phyloP scores from a whole-genome alignment of 2,888 invertebrate genomes.

The Saturnia pavonia region DNA sequence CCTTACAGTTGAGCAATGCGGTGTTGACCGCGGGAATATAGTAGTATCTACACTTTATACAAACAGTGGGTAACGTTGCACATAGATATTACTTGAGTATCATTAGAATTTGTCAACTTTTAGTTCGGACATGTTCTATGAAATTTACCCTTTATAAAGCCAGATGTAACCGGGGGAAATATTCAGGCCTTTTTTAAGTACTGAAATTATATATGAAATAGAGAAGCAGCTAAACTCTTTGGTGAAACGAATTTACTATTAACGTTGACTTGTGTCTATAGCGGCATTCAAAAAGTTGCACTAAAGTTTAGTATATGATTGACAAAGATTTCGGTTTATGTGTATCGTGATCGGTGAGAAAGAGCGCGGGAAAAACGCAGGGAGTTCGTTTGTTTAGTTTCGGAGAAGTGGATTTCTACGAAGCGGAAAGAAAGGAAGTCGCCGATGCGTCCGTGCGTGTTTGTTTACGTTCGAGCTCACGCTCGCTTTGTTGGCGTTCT shows the following conservation, averaged over 20 bases:
- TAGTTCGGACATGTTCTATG: background rate
- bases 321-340: background rate
- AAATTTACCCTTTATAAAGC: background rate
- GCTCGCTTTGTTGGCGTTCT: conserved; percentile 12
- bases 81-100: conserved; percentile 27
- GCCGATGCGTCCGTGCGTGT: conserved; percentile 46
- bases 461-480: conserved; percentile 48
- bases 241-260: background rate
- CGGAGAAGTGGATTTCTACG: conserved; percentile 54
- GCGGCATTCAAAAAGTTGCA: background rate
- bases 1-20: conserved; percentile 50
- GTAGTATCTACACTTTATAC: conserved; percentile 36
- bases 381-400: conserved; percentile 44
- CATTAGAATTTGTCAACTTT: no score
- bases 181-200: background rate
- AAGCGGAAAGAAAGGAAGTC: conserved; percentile 61
- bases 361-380: conserved; percentile 24
- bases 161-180: background rate
- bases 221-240: background rate
- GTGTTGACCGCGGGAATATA: conserved; percentile 54
- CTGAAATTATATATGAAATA: background rate
- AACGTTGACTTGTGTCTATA: background rate
- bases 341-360: conserved; percentile 23
- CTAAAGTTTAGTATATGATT: background rate
- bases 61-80: conserved; percentile 39